These are phyloP conservation scores for Geotria australis DNA, from an alignment of 2,797 vertebrate genomes.

Conservation along the genomic window DNA sequence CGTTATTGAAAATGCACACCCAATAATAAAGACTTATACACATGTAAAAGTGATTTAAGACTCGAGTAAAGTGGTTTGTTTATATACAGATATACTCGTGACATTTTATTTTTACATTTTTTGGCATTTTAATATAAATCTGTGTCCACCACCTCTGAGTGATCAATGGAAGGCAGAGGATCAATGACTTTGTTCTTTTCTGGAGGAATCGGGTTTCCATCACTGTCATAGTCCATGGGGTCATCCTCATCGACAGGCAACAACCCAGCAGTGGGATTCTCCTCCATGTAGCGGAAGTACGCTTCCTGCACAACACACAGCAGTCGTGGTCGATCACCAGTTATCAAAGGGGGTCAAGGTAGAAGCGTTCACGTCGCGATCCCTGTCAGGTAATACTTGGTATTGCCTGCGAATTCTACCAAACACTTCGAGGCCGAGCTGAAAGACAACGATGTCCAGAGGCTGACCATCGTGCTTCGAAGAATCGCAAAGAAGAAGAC, in stretches of 20 bases:
- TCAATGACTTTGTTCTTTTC: slow-evolving; percentile 58
- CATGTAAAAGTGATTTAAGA: neutral
- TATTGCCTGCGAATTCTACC: slow-evolving; percentile 2
- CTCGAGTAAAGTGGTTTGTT: neutral
- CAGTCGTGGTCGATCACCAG: slow-evolving; percentile 2
- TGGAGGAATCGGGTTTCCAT: slow-evolving; percentile 69
- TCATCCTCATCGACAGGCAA: slow-evolving; percentile 77
- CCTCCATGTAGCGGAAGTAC: slow-evolving; percentile 97
- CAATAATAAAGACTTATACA: neutral
- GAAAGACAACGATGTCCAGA: too few species aligned
- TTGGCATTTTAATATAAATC: too few species aligned
- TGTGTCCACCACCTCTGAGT: slow-evolving; percentile 37
- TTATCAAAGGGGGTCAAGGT: slow-evolving; percentile 7
- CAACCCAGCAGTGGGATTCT: slow-evolving; percentile 86
- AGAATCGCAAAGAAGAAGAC: too few species aligned
- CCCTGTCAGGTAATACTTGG: neutral
- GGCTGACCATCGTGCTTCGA: too few species aligned
- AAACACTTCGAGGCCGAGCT: too few species aligned
- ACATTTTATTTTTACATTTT: neutral
- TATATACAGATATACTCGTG: neutral
- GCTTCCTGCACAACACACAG: slow-evolving; percentile 48
- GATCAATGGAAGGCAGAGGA: slow-evolving; percentile 78
- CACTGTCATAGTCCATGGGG: slow-evolving; percentile 78
- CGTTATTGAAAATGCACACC: neutral
- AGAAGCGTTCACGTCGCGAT: slow-evolving; percentile 5